These are phyloP conservation scores for Hedychridium roseum DNA, from an alignment of 2,888 invertebrate genomes.

Conservation along the genomic window DNA sequence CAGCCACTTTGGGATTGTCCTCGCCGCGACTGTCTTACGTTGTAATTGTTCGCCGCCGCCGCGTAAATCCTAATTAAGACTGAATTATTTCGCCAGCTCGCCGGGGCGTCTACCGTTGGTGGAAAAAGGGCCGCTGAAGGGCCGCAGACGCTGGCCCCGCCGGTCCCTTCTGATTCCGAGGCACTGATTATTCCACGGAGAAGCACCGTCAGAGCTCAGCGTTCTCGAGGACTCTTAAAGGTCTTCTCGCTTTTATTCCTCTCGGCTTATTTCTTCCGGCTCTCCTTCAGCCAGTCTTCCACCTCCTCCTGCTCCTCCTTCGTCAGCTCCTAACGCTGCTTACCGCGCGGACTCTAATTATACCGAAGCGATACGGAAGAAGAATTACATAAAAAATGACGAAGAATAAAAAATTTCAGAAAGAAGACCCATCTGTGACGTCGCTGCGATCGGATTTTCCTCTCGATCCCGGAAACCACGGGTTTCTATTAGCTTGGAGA, in stretches of 20 bases:
- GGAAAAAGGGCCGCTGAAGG: constrained; percentile 26
- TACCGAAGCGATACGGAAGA: no score
- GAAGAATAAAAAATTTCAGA: no score
- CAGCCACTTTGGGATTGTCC: constrained; percentile 22
- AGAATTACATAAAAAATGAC: no score
- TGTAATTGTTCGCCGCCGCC: constrained; percentile 54
- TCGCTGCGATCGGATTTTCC: no score
- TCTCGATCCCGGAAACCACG: no score
- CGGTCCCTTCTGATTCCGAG: constrained; percentile 28
- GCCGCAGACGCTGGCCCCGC: no score
- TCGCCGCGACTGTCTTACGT: constrained; percentile 42
- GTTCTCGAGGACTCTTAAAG: constrained; percentile 4
- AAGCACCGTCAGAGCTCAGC: constrained; percentile 10
- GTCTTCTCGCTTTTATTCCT: constrained; percentile 5
- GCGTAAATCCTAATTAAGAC: constrained; percentile 59
- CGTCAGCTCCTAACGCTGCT: no score
- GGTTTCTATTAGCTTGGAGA: no score
- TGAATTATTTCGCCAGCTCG: constrained; percentile 49
- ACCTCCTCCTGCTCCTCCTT: background rate
- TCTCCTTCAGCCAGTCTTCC: background rate
- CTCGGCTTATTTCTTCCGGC: constrained; percentile 6
- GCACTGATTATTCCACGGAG: constrained; percentile 26
- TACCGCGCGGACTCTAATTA: no score
- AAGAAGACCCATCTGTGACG: no score
- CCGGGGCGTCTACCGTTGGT: constrained; percentile 8